These are phyloP conservation scores for Nomada fucata DNA, from an alignment of 2,888 invertebrate species.

Conservation along the genomic window DNA sequence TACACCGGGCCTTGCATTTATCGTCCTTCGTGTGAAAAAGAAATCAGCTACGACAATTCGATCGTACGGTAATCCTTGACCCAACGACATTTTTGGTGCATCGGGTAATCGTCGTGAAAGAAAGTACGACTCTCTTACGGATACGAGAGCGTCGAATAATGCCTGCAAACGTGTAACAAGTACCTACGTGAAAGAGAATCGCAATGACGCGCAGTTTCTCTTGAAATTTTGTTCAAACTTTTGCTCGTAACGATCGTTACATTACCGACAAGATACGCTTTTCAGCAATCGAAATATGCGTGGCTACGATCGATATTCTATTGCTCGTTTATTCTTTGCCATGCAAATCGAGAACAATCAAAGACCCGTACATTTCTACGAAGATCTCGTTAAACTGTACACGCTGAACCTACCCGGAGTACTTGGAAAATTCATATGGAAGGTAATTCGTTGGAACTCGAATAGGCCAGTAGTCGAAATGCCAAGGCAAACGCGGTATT, in stretches of 20 bases:
- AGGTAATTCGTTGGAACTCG: background rate
- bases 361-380: background rate
- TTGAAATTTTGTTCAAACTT: background rate
- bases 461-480: no score
- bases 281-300: background rate
- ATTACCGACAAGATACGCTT: background rate
- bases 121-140: no score
- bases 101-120: conserved; percentile 15
- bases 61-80: conserved; percentile 62
- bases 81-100: conserved; percentile 63
- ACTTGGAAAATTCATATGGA: background rate
- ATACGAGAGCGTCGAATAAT: no score
- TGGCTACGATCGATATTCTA: background rate
- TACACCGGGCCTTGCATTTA: background rate
- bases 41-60: conserved; percentile 39
- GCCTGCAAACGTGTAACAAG: no score
- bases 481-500: background rate
- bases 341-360: background rate
- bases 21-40: conserved; percentile 2
- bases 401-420: background rate
- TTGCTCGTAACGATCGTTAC: no score
- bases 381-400: background rate
- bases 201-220: no score
- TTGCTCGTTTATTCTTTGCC: background rate
- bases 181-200: no score